Conservation (phyloP, 2,797 vertebrate species). For the Lutjanus argentimaculatus region DNA sequence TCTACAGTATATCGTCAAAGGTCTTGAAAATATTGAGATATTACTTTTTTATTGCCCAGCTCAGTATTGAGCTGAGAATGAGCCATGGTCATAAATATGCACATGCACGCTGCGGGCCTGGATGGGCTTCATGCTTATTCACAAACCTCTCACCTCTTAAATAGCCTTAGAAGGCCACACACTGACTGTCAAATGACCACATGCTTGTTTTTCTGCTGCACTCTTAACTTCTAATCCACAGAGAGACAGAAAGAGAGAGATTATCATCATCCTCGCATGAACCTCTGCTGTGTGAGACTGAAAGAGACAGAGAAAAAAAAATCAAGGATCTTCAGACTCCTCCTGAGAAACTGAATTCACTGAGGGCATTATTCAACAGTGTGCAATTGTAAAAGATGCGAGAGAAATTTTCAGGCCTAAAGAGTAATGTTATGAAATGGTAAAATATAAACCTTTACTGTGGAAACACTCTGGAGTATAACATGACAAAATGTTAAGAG, state of each 20-base stretch:
- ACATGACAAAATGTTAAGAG: conserved; percentile 67
- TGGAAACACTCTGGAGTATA: conserved; percentile 50
- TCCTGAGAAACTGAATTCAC: conserved; percentile 40
- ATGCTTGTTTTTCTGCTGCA: conserved; percentile 42
- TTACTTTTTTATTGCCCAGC: conserved; percentile 13
- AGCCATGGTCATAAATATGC: conserved; percentile 45
- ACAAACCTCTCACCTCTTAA: conserved; percentile 42
- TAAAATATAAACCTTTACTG: conserved; percentile 57
- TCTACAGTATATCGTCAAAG: not conserved
- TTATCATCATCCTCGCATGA: conserved; percentile 24
- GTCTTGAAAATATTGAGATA: conserved; percentile 1
- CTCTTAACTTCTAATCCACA: conserved; percentile 16
- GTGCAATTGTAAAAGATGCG: conserved; percentile 52
- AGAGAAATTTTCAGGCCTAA: conserved; percentile 19
- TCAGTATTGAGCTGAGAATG: conserved; percentile 6
- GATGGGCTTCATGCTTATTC: conserved; percentile 36
- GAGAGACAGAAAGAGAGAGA: conserved; percentile 14
- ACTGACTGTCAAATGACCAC: conserved; percentile 47
- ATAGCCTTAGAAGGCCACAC: conserved; percentile 33
- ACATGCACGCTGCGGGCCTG: conserved; percentile 19
- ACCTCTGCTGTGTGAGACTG: conserved; percentile 8
- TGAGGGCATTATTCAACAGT: conserved; percentile 56
- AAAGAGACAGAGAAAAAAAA: not conserved
- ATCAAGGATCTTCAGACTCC: conserved; percentile 27
- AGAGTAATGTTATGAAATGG: conserved; percentile 45